Evolutionary conservation across 2,888 invertebrate species (phyloP), one percentile per base, ranked within the genome.

Genomic region (Volucella zonaria): DNA sequence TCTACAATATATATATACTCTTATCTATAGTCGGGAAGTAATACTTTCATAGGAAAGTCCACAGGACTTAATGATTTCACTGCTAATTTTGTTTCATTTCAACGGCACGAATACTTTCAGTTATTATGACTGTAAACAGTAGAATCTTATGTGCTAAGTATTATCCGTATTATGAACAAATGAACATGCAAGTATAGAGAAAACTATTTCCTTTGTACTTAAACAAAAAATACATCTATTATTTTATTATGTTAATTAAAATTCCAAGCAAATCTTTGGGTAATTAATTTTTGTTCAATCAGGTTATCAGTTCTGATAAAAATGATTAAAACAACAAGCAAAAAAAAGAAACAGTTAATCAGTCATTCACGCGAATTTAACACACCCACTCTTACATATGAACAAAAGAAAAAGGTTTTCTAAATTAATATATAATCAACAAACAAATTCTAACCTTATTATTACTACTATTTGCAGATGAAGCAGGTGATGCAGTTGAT

Each of bases 401-500:
- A 14, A 51, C 9, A 54, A 42, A 45, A 43, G 43, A 9, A 47
- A 58, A 49, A 47, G 40, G 10, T 3, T 51, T 45, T 42, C 8
- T 45, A 67, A 66, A 40, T 15, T 45, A 75, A 67, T 58, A 67
- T 58, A 9, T 56, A 51, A 43, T 51, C 49, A 64, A 70, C 45
- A 56, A 71, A 58, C n/a, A 14, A 78, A 61, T 67, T 81, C 85
- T 81, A 76, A 85, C 85, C 85, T 85, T 85, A 81, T 79, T 82
- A 74, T 75, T 81, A 83, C 83, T 83, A 83, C 75, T 80, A 82
- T 82, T 82, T 74, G 82, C 89, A 64, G 89, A 85, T 78, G 88
- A 89, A 68, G 90, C 87, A 56, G 88, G 67, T 64, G 81, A 70
- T 64, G 83, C 66, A 74, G 81, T 81, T 87, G 61, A 87, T 78